Conservation (phyloP, 2,113 vertebrate species). For the Pandion haliaetus region DNA sequence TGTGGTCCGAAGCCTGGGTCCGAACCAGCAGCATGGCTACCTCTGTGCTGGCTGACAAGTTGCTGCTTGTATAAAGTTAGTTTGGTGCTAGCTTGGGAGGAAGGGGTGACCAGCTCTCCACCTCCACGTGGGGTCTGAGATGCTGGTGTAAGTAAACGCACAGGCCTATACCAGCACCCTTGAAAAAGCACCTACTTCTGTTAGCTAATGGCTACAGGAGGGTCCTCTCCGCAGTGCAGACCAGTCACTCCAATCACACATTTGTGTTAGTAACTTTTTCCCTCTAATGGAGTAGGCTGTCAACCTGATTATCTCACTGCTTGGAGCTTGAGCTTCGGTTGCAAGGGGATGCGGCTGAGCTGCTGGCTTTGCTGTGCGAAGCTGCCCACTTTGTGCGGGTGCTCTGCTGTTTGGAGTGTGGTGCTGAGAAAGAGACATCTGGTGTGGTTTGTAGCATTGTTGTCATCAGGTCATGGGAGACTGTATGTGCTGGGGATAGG, state of each 20-base stretch:
- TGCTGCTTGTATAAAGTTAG: not conserved
- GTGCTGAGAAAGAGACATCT: not conserved
- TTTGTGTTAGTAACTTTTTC: not conserved
- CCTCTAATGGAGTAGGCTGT: not conserved
- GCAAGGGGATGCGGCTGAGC: not conserved
- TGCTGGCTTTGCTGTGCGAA: not conserved
- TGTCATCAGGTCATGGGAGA: not conserved
- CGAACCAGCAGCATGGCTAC: rapidly evolving
- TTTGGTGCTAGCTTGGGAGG: not conserved
- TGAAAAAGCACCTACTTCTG: not conserved
- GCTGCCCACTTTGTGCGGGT: not conserved
- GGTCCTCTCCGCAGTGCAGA: not conserved
- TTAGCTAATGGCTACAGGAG: not conserved
- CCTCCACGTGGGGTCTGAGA: rapidly evolving
- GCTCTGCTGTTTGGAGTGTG: not conserved
- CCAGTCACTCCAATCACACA: not conserved
- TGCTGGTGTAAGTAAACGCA: not conserved
- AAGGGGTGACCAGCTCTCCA: not conserved
- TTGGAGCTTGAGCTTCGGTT: not conserved
- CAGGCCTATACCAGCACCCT: not conserved
- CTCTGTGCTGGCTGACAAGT: not conserved
- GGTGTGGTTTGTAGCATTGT: not conserved
- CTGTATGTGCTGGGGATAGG: not conserved
- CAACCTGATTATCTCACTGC: not conserved
- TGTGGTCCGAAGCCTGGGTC: not conserved